Percentiles rank a stretch among this genome's conserved stretches.
phyloP scores from a whole-genome alignment of 2,113 vertebrate species.

The Tyrannus savana region DNA sequence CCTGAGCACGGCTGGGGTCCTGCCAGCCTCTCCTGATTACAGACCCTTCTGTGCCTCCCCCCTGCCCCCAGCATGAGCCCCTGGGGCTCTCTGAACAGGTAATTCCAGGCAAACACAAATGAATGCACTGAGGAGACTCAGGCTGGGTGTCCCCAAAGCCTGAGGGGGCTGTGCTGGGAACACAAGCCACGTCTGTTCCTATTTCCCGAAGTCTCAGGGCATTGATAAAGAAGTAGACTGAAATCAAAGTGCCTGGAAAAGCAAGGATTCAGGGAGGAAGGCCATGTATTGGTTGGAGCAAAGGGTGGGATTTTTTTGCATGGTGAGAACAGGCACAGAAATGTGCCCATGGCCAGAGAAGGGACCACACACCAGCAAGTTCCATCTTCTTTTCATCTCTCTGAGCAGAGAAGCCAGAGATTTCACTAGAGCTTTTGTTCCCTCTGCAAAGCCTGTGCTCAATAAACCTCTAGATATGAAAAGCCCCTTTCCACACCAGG shows the following conservation, averaged over 20 bases:
- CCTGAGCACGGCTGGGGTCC: not conserved
- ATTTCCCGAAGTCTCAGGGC: not conserved
- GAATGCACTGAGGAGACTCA: not conserved
- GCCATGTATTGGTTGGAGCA: not conserved
- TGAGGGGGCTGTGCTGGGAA: not conserved
- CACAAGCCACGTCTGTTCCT: not conserved
- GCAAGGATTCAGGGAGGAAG: not conserved
- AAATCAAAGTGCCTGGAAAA: not conserved
- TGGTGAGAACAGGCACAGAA: not conserved
- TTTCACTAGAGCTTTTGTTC: not conserved
- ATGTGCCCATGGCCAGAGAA: not conserved
- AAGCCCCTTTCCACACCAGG: not conserved
- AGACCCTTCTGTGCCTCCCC: not conserved
- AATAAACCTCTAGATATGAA: not conserved
- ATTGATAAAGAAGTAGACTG: not conserved
- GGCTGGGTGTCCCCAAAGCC: not conserved
- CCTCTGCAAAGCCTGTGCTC: not conserved
- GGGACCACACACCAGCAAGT: not conserved
- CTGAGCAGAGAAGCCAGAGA: not conserved
- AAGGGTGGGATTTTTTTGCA: fast-evolving
- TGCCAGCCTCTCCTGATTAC: not conserved
- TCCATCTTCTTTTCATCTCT: not conserved
- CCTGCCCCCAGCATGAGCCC: not conserved
- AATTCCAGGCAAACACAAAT: not conserved
- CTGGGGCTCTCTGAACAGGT: fast-evolving